Evolutionary conservation across 2,797 vertebrate genomes (phyloP), one percentile per base, ranked within the genome.

Genomic region (Lagocephalus sceleratus): DNA sequence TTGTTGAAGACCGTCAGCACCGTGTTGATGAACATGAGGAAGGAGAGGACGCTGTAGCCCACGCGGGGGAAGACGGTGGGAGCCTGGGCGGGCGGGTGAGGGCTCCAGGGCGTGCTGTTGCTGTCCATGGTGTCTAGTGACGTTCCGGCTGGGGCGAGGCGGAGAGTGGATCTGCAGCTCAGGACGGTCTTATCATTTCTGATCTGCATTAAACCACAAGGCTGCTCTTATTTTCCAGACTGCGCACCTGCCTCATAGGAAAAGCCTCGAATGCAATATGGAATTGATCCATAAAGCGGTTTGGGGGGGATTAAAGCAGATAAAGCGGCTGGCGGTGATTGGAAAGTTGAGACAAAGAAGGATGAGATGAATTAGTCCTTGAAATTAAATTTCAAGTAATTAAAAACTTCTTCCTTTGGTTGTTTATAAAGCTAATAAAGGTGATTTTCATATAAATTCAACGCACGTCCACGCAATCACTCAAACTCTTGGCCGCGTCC

Each of bases 1-100:
- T 90, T 90, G 69, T 91, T 91, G 32, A 89, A 88, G 5, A 90
- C 80, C 0, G 85, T 82, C 20, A 90, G 42, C 22, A 89, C 15
- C 0, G 85, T 87, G 80, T 80, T 82, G 57, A 91, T 75, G 51
- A 88, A 90, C 87, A 90, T 86, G 59, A 90, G 73, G 43, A 78
- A 90, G 6, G 87, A 86, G 5, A 92, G 53, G 4, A 91, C 77
- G 6, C 82, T 88, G 78, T 83, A 90, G 67, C 84, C 85, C 66
- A 83, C 50, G n/a, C 60, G 81, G 2, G 84, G 84, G 52, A 89
- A 91, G 73, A 86, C 46, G 0, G 83, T 87, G 12, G 77, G 84
- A 2, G 32, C 3, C 54, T 67, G 47, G 45, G 45, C 6, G 57
- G 49, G 1, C 46, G 51, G 50, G 53, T 21, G 3, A 10, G 60